A percentile compares a stretch with the other conserved stretches of the same genome.
Conservation (phyloP, 2,888 invertebrate genomes). For the Pterostichus madidus region DNA sequence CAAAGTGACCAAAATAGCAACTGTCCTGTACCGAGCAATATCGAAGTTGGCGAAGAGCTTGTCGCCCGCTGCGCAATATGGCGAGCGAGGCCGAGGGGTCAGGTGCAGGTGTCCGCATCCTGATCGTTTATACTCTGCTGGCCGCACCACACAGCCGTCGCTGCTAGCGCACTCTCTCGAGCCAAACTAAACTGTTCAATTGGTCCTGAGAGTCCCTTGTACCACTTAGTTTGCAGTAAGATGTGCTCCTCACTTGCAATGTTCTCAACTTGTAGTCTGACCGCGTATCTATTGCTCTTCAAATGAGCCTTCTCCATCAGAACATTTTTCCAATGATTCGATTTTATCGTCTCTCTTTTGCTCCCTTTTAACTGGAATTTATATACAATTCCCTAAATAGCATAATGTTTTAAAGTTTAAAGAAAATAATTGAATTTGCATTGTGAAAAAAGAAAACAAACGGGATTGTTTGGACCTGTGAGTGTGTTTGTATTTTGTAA, state of each 20-base stretch:
- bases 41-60: conserved; percentile 21
- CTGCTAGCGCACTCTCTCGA: conserved; percentile 52
- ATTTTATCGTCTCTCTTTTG: conserved; percentile 11
- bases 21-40: conserved; percentile 19
- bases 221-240: conserved; percentile 66
- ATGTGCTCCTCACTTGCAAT: conserved; percentile 57
- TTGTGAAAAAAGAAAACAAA: conserved; percentile 20
- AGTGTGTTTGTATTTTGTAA: conserved; percentile 38
- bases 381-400: conserved; percentile 14
- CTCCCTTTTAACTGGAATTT: conserved; percentile 12
- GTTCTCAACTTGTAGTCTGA: conserved; percentile 53
- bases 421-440: conserved; percentile 23
- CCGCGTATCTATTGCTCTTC: conserved; percentile 60
- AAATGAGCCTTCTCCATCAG: conserved; percentile 54
- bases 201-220: conserved; percentile 65
- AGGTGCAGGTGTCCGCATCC: conserved; percentile 1
- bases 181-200: conserved; percentile 67
- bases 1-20: conserved; percentile 44
- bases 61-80: conserved; percentile 37
- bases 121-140: conserved; percentile 42
- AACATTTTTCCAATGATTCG: conserved; percentile 44
- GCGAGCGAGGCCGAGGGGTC: conserved; percentile 23
- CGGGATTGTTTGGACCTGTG: conserved; percentile 22
- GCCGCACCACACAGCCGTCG: conserved; percentile 2
- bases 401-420: conserved; percentile 15